Evolutionary conservation across 2,797 vertebrate species (phyloP), one percentile per base, ranked within the genome.

Genomic region (Coregonus ussuriensis): DNA sequence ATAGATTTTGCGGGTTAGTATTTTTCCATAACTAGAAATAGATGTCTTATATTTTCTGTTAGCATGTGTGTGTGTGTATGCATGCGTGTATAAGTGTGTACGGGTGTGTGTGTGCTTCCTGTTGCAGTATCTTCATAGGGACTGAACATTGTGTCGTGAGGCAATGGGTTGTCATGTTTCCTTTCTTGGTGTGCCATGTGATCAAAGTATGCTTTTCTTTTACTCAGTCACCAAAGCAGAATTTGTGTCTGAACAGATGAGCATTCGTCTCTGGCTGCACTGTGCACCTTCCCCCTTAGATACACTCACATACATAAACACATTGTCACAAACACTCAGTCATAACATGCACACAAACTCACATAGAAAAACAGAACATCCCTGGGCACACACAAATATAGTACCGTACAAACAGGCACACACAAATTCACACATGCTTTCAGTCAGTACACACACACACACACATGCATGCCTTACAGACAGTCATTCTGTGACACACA

Each of bases 211-310:
- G 11, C n/a, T 65, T 65, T 65, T 65, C 21, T 65, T 9, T 79
- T 65, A 47, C 70, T 76, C 29, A 29, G 33, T 69, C n/a, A 66
- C 31, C 77, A 72, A 71, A 77, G 75, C 80, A 47, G 7, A 47
- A 62, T 81, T 72, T 77, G 66, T 72, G 16, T 79, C 69, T 29
- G 53, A 53, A 71, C 73, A 63, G 11, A 74, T 52, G 7, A 62
- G 31, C 4, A 69, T 51, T 73, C 37, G 65, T 70, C 47, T 75
- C n/a, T 1, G 5, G 14, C 16, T 71, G 37, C 3, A 33, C 21
- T 63, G 35, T 35, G 66, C 41, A 47, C 41, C 41, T 47, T 9
- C 41, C 41, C 41, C 41, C 41, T 47, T 47, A 47, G 41, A 47
- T 47, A 47, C 41, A 47, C 41, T 47, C 41, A 47, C 41, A 41